Evolutionary conservation across 1,140 invertebrate species (phyloP).

Genomic region (Drosophila miranda): DNA sequence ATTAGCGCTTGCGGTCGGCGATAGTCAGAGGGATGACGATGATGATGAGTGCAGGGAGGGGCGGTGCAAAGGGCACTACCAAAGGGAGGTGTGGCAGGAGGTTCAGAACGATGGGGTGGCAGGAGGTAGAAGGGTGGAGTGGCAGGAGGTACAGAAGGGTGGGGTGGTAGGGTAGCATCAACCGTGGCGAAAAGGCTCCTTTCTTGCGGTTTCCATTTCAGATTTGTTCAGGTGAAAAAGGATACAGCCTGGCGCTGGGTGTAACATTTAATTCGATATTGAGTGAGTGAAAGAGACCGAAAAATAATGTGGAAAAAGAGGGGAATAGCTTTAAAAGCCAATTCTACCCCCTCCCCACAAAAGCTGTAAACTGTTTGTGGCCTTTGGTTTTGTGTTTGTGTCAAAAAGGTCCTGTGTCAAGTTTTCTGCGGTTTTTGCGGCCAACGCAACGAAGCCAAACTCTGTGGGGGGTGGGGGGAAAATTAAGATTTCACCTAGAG

Average conservation of each 20-base stretch:
- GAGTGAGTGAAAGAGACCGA: constrained; percentile 6
- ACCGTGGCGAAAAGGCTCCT: constrained; percentile 20
- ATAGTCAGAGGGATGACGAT: constrained; percentile 19
- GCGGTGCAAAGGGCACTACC: not conserved
- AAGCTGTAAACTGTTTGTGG: constrained; percentile 31
- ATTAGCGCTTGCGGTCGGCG: constrained; percentile 68
- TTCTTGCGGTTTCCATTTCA: constrained; percentile 53
- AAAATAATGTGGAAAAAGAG: too few relatives aligned
- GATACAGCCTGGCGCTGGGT: constrained; percentile 13
- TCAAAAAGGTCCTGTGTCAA: constrained; percentile 11
- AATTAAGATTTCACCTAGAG: constrained; percentile 13
- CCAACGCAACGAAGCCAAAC: constrained; percentile 21
- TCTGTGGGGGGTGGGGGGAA: not conserved
- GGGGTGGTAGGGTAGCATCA: constrained; percentile 7
- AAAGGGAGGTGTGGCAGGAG: too few relatives aligned
- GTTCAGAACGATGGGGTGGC: too few relatives aligned
- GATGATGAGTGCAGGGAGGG: constrained; percentile 28
- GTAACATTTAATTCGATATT: constrained; percentile 62
- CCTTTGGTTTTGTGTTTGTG: constrained; percentile 7
- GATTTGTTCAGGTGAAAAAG: constrained; percentile 65
- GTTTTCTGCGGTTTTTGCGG: constrained; percentile 37
- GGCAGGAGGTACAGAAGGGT: not conserved
- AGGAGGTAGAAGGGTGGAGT: too few relatives aligned
- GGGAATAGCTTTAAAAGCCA: not conserved
- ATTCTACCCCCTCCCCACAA: too few relatives aligned